Evolutionary conservation across 2,113 vertebrate genomes (phyloP).

Genomic region (Monarcha castaneiventris): DNA sequence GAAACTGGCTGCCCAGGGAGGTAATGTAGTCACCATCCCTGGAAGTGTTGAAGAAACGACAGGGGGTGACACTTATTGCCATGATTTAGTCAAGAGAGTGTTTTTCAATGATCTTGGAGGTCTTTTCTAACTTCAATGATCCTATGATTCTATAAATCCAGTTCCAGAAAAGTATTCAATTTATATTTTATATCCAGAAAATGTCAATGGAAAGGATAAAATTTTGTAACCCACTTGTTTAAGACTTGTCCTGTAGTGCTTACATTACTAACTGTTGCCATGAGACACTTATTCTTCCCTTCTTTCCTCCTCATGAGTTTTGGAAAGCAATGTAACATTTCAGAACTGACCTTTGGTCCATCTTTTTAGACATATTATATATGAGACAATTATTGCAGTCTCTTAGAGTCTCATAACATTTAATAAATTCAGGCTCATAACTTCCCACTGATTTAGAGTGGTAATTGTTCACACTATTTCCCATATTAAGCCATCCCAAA

Average conservation of each 20-base stretch:
- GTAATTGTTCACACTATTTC: not conserved
- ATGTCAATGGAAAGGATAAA: not conserved
- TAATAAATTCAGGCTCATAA: not conserved
- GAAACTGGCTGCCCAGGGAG: not conserved
- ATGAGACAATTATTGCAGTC: not conserved
- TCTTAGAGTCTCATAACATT: slow-evolving; percentile 8
- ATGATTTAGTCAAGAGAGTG: not conserved
- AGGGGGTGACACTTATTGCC: not conserved
- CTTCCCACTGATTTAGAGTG: not conserved
- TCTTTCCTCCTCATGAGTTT: not conserved
- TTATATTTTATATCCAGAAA: not conserved
- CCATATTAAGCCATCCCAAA: not conserved
- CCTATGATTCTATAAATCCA: not conserved
- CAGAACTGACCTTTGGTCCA: not conserved
- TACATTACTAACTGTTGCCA: not conserved
- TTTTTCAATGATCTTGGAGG: not conserved
- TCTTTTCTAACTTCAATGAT: not conserved
- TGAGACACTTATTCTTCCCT: not conserved
- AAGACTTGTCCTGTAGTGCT: not conserved
- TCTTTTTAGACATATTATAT: not conserved
- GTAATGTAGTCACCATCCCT: not conserved
- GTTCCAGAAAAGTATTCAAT: not conserved
- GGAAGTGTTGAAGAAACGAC: not conserved
- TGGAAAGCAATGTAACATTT: not conserved
- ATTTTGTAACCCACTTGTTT: not conserved